phyloP scores from a whole-genome alignment of 2,888 invertebrate species.

The Cheilosia scutellata region DNA sequence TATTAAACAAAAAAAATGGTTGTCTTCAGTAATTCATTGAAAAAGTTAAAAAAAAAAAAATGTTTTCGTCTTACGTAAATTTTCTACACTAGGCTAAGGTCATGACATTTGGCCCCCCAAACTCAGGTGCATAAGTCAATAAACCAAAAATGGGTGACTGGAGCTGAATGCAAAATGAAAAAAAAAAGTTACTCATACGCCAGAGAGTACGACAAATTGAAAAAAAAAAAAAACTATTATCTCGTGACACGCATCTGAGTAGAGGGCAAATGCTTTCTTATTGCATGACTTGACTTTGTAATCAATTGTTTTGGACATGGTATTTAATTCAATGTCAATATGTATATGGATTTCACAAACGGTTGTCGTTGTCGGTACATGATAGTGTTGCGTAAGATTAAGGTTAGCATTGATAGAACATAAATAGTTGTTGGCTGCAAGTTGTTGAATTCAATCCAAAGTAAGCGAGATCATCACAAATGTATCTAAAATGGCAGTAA shows the following conservation, averaged over 20 bases:
- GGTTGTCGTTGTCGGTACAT: not conserved
- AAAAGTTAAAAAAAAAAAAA: not conserved
- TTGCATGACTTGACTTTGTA: slow-evolving; percentile 61
- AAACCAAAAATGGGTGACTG: slow-evolving; percentile 37
- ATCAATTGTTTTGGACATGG: slow-evolving; percentile 30
- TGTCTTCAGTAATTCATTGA: not conserved
- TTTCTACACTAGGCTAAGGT: slow-evolving; percentile 11
- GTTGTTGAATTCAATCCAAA: no score
- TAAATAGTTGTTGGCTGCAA: no score
- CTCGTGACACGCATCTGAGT: slow-evolving; percentile 13
- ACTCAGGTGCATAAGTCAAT: not conserved
- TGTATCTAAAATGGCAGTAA: no score
- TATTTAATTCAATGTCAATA: slow-evolving; percentile 37
- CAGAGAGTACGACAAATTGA: slow-evolving; percentile 25
- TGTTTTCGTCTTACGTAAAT: not conserved
- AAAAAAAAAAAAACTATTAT: slow-evolving; percentile 1
- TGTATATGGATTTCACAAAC: slow-evolving; percentile 16
- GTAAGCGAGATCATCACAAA: no score
- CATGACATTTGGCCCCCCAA: slow-evolving; percentile 2
- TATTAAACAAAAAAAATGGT: slow-evolving; percentile 26
- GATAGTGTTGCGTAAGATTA: not conserved
- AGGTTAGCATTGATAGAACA: not conserved
- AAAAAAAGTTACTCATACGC: slow-evolving; percentile 54
- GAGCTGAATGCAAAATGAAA: not conserved
- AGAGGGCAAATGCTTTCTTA: not conserved